Percentiles rank a stretch among this genome's conserved stretches.
phyloP scores from a whole-genome alignment of 2,113 vertebrate genomes.

The Arizona elegans region DNA sequence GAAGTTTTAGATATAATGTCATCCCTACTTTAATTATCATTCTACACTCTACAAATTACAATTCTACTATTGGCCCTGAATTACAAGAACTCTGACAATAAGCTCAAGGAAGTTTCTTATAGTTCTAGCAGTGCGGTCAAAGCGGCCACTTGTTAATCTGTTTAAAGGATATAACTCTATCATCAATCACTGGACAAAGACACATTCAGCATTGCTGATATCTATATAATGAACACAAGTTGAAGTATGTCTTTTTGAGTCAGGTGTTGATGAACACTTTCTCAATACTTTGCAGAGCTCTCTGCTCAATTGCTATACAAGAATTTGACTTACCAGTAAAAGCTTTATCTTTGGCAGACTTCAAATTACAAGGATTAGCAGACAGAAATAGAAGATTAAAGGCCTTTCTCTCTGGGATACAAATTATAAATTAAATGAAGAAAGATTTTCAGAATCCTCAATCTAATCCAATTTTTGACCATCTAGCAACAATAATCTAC shows the following conservation, averaged over 20 bases:
- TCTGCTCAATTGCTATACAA: not conserved
- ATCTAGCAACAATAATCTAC: not conserved
- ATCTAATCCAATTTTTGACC: not conserved
- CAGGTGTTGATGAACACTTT: not conserved
- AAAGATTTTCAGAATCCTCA: not conserved
- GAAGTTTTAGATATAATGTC: not conserved
- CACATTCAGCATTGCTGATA: not conserved
- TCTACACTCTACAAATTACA: not conserved
- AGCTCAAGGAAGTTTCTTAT: not conserved
- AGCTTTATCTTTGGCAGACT: not conserved
- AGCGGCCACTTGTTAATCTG: not conserved
- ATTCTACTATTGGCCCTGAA: not conserved
- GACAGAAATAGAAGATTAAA: not conserved
- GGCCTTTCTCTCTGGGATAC: not conserved
- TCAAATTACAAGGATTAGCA: not conserved
- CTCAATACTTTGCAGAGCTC: not conserved
- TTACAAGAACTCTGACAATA: not conserved
- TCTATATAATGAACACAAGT: not conserved
- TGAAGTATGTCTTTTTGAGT: not conserved
- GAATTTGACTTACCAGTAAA: not conserved
- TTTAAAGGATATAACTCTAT: not conserved
- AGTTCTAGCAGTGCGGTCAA: not conserved
- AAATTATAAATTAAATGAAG: not conserved
- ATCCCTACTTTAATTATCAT: not conserved
- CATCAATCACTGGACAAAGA: not conserved